Conservation (phyloP, 23 tunicate species). For the Phallusia fumigata region DNA sequence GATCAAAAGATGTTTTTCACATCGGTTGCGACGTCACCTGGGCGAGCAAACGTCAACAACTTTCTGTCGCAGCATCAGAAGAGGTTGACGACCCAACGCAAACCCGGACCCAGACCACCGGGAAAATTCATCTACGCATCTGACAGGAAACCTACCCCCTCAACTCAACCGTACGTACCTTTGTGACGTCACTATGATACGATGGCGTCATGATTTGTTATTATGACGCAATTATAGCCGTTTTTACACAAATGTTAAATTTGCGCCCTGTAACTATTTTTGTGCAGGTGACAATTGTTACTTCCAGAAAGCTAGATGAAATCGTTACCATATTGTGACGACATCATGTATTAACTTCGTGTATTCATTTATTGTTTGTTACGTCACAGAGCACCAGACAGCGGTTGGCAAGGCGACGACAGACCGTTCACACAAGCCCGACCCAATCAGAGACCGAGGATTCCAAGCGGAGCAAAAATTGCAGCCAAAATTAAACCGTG, state of each 20-base stretch:
- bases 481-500: not conserved
- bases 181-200: not conserved
- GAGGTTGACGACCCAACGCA: not conserved
- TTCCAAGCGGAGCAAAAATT: not conserved
- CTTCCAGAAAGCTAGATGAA: no score
- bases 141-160: not conserved
- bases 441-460: not conserved
- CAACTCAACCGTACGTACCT: slow-evolving; percentile 1
- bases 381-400: slow-evolving; percentile 5
- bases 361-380: not conserved
- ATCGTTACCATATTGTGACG: no score
- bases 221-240: no score
- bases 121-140: slow-evolving; percentile 6
- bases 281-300: no score
- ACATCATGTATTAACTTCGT: no score
- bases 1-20: not conserved
- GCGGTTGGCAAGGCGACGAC: slow-evolving; percentile 13
- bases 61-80: not conserved
- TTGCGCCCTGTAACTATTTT: no score
- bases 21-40: not conserved
- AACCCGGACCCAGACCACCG: not conserved
- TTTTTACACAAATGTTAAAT: no score
- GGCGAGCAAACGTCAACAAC: slow-evolving; percentile 2
- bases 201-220: not conserved
- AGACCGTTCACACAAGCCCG: not conserved